Conservation (phyloP, 2,888 invertebrate genomes). For the Ischnus inquisitorius region DNA sequence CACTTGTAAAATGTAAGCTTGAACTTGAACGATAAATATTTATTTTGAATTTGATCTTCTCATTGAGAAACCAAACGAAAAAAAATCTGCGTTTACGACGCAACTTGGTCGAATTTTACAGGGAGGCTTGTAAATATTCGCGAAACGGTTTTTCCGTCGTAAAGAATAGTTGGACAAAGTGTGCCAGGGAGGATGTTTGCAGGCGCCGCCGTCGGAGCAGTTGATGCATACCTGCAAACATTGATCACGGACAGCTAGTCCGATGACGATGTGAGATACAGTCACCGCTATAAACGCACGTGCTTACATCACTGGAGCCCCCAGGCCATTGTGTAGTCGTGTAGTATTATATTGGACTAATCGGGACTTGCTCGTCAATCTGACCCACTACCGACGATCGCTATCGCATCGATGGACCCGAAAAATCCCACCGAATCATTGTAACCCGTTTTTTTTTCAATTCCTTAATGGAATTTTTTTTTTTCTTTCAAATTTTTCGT, state of each 20-base stretch:
- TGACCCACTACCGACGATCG: conserved; percentile 55
- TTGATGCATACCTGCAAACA: conserved; percentile 36
- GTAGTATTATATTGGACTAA: conserved; percentile 35
- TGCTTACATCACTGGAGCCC: conserved; percentile 81
- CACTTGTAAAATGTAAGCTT: no score
- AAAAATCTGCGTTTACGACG: no score
- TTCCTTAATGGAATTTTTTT: no score
- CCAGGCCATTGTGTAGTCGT: conserved; percentile 56
- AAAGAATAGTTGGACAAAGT: neutral
- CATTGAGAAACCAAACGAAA: no score
- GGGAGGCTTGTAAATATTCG: no score
- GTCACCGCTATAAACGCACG: conserved; percentile 83
- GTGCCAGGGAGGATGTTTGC: conserved; percentile 5
- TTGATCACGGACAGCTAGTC: conserved; percentile 50
- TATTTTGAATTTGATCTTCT: no score
- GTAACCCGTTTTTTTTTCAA: no score
- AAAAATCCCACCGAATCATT: neutral
- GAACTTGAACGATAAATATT: no score
- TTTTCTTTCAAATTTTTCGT: no score
- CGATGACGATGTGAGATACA: conserved; percentile 60
- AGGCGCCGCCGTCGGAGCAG: neutral
- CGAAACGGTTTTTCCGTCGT: neutral
- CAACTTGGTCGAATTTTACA: no score
- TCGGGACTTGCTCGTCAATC: conserved; percentile 56
- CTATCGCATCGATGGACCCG: conserved; percentile 1